Evolutionary conservation across 2,888 invertebrate genomes (phyloP).

Genomic region (Hirtodrosophila duncani): DNA sequence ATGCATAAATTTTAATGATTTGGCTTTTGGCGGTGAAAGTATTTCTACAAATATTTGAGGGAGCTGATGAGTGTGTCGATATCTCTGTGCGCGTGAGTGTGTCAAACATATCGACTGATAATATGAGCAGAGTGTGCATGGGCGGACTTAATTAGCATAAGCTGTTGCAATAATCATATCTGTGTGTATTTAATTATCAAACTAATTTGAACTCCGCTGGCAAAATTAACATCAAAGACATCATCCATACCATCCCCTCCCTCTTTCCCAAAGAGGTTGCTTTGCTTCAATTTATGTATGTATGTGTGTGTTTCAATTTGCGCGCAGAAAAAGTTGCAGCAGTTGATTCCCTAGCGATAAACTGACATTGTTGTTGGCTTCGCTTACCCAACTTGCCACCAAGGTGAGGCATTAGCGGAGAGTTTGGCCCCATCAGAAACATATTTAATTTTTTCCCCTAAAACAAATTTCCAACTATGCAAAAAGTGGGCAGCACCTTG

Average conservation of each 20-base stretch:
- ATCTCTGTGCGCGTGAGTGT: neutral
- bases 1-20: slow-evolving; percentile 67
- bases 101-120: slow-evolving; percentile 35
- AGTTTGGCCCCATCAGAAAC: slow-evolving; percentile 14
- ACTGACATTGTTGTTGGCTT: slow-evolving; percentile 3
- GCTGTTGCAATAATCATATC: slow-evolving; percentile 4
- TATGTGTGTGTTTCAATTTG: neutral
- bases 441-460: slow-evolving; percentile 9
- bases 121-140: slow-evolving; percentile 20
- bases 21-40: slow-evolving; percentile 53
- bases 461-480: slow-evolving; percentile 20
- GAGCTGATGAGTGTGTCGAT: too few relatives aligned
- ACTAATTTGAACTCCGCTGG: slow-evolving; percentile 9
- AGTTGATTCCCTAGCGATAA: slow-evolving; percentile 23
- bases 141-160: slow-evolving; percentile 53
- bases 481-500: slow-evolving; percentile 26
- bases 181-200: slow-evolving; percentile 21
- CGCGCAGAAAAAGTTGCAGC: slow-evolving; percentile 24
- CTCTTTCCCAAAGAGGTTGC: too few relatives aligned
- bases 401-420: slow-evolving; percentile 4
- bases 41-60: slow-evolving; percentile 61
- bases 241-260: too few relatives aligned
- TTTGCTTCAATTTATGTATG: too few relatives aligned
- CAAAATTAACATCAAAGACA: too few relatives aligned
- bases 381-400: slow-evolving; percentile 1